phyloP scores from a whole-genome alignment of 2,113 vertebrate genomes.

The Lagopus leucura region DNA sequence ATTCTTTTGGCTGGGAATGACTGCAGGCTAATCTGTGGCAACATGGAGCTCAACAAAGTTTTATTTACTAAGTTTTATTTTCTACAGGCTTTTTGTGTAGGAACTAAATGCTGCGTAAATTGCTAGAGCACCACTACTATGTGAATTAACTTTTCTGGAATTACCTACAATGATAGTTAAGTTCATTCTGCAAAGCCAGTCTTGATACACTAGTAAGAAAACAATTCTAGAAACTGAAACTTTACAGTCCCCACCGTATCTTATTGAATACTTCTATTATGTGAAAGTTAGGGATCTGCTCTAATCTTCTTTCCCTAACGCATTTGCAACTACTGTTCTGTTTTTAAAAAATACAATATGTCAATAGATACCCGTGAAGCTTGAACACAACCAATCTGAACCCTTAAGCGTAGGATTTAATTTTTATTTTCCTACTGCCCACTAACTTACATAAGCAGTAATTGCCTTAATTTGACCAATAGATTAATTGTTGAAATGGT shows the following conservation, averaged over 20 bases:
- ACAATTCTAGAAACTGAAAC: not conserved
- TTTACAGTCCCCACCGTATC: not conserved
- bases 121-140: not conserved
- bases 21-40: not conserved
- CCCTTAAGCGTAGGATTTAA: not conserved
- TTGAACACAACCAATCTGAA: not conserved
- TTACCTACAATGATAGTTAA: not conserved
- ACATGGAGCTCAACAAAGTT: not conserved
- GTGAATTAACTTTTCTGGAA: not conserved
- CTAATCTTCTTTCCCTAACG: not conserved
- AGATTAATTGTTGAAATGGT: not conserved
- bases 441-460: not conserved
- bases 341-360: not conserved
- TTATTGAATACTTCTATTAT: not conserved
- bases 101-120: not conserved
- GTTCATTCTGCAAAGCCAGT: not conserved
- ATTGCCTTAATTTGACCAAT: not conserved
- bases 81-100: not conserved
- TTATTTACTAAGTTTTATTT: not conserved
- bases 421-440: not conserved
- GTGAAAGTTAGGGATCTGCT: not conserved
- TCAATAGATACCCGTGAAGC: not conserved
- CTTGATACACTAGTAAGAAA: not conserved
- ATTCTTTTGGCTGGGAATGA: not conserved
- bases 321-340: not conserved